Evolutionary conservation across 2,113 vertebrate species (phyloP).

Genomic region (Sebastes schlegelii): DNA sequence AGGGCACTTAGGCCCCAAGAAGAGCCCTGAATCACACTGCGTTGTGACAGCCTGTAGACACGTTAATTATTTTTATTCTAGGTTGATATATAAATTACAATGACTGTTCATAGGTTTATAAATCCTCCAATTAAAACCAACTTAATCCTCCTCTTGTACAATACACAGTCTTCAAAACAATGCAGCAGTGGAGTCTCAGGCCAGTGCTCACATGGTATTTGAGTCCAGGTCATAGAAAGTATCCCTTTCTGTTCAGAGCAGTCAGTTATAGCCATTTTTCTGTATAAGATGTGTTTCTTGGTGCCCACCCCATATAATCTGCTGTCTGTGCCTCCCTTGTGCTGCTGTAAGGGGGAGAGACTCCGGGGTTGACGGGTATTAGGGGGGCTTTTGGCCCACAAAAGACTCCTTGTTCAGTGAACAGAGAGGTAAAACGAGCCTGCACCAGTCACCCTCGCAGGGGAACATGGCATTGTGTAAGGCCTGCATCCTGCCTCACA

Average conservation of each 20-base stretch:
- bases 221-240: constrained; percentile 2
- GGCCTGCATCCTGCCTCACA: background rate
- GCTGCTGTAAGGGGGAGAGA: constrained; percentile 11
- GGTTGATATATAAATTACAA: too few relatives aligned
- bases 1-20: too few relatives aligned
- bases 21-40: too few relatives aligned
- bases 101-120: background rate
- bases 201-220: constrained; percentile 4
- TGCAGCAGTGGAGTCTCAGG: background rate
- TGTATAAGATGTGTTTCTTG: constrained; percentile 10
- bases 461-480: constrained; percentile 48
- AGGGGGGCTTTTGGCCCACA: constrained; percentile 28
- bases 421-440: constrained; percentile 55
- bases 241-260: background rate
- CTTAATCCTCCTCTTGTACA: background rate
- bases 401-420: constrained; percentile 34
- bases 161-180: background rate
- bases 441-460: constrained; percentile 29
- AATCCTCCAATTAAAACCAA: background rate
- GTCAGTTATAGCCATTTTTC: constrained; percentile 4
- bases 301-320: constrained; percentile 33
- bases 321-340: constrained; percentile 37
- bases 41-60: too few relatives aligned
- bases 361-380: background rate
- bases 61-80: too few relatives aligned